phyloP scores from a whole-genome alignment of 53 echinoderm and acorn worm species.

The Paracentrotus lividus region DNA sequence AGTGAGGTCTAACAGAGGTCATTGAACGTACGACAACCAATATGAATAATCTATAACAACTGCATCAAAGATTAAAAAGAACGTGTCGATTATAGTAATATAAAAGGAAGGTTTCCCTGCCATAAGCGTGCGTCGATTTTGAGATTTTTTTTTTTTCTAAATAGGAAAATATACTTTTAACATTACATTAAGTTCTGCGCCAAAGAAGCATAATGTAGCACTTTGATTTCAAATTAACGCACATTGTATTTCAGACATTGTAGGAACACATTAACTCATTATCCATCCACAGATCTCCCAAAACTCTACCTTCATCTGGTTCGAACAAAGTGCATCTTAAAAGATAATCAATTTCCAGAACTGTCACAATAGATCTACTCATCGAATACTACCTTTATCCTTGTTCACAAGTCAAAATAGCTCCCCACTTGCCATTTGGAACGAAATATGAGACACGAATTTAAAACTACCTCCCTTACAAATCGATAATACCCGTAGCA shows the following conservation, averaged over 20 bases:
- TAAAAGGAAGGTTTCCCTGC: neutral
- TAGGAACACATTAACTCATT: too few species aligned
- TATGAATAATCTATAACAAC: neutral
- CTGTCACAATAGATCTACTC: neutral
- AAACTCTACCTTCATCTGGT: too few species aligned
- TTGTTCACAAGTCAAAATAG: too few species aligned
- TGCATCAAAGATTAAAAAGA: neutral
- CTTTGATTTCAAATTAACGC: neutral
- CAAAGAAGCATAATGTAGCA: neutral
- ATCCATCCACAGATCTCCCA: neutral
- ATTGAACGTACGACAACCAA: neutral
- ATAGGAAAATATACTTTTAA: too few species aligned
- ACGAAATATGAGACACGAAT: too few species aligned
- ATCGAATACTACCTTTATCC: too few species aligned
- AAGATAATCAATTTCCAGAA: neutral
- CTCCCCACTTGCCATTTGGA: too few species aligned
- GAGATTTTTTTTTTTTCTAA: neutral
- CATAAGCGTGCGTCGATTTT: neutral
- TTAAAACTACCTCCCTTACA: too few species aligned
- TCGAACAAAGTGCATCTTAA: neutral
- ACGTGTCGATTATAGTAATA: neutral
- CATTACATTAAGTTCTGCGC: too few species aligned
- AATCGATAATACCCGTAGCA: too few species aligned
- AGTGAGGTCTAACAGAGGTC: neutral
- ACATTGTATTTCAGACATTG: too few species aligned